phyloP scores from a whole-genome alignment of 2,888 invertebrate genomes.

The Drosophila engyochracea region DNA sequence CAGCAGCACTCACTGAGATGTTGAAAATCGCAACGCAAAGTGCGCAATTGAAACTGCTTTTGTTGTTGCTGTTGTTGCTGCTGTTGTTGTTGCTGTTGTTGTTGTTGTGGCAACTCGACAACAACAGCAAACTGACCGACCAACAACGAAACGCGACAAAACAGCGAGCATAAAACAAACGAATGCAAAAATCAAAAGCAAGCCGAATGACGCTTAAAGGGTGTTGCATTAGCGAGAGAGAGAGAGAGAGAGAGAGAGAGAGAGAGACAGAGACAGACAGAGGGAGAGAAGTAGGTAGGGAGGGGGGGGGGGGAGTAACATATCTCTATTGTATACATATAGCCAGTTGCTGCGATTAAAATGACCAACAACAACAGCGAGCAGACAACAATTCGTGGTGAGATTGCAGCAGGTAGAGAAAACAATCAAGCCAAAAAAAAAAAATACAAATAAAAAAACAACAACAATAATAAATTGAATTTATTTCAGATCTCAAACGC shows the following conservation, averaged over 20 bases:
- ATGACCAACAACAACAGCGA: slow-evolving; percentile 30
- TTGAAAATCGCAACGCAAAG: slow-evolving; percentile 76
- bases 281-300: neutral
- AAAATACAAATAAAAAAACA: neutral
- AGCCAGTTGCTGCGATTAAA: slow-evolving; percentile 35
- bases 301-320: neutral
- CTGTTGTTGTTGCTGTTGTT: slow-evolving; percentile 13
- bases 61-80: slow-evolving; percentile 12
- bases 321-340: slow-evolving; percentile 33
- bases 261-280: slow-evolving; percentile 4
- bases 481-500: neutral
- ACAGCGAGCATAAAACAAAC: slow-evolving; percentile 64
- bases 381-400: neutral
- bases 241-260: neutral
- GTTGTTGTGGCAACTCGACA: slow-evolving; percentile 19
- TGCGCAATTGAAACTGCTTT: slow-evolving; percentile 73
- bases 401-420: neutral
- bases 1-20: slow-evolving; percentile 51
- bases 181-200: slow-evolving; percentile 50
- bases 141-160: slow-evolving; percentile 57
- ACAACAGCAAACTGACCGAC: slow-evolving; percentile 49
- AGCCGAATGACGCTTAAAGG: neutral
- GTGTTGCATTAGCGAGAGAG: neutral
- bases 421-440: neutral
- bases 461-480: neutral